Conservation (phyloP, 2,888 invertebrate species). For the Dryomyza anilis region DNA sequence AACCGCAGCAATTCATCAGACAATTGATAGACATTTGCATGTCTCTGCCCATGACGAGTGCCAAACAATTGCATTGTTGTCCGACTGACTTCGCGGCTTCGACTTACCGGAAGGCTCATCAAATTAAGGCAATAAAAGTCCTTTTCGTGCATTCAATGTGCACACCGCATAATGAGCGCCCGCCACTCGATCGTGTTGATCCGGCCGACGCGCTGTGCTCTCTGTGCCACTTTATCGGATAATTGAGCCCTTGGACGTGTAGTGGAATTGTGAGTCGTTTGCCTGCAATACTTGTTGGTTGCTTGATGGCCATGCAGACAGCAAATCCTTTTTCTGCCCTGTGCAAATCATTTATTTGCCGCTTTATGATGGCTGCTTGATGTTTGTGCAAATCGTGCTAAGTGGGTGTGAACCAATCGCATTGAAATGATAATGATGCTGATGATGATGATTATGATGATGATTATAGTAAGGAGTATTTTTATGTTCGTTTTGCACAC, state of each 20-base stretch:
- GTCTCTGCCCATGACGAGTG: conserved; percentile 14
- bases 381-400: conserved; percentile 45
- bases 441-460: neutral
- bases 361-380: conserved; percentile 5
- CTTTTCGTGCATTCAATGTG: conserved; percentile 1
- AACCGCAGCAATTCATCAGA: conserved; percentile 47
- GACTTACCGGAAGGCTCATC: conserved; percentile 27
- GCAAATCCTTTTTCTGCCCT: too few species aligned
- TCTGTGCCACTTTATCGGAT: conserved; percentile 1
- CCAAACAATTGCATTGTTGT: conserved; percentile 20
- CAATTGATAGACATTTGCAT: conserved; percentile 47
- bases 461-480: conserved; percentile 41
- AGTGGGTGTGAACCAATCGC: conserved; percentile 55
- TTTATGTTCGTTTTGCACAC: conserved; percentile 55
- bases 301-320: too few species aligned
- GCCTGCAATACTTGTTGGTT: neutral
- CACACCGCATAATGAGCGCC: conserved; percentile 29
- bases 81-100: neutral
- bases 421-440: conserved; percentile 27
- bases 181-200: neutral
- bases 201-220: neutral
- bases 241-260: conserved; percentile 16
- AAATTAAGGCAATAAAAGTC: conserved; percentile 18
- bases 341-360: conserved; percentile 35
- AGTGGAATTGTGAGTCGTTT: conserved; percentile 35